These are phyloP conservation scores for Leptoclinus maculatus DNA, from an alignment of 2,797 vertebrate species.

Conservation along the genomic window DNA sequence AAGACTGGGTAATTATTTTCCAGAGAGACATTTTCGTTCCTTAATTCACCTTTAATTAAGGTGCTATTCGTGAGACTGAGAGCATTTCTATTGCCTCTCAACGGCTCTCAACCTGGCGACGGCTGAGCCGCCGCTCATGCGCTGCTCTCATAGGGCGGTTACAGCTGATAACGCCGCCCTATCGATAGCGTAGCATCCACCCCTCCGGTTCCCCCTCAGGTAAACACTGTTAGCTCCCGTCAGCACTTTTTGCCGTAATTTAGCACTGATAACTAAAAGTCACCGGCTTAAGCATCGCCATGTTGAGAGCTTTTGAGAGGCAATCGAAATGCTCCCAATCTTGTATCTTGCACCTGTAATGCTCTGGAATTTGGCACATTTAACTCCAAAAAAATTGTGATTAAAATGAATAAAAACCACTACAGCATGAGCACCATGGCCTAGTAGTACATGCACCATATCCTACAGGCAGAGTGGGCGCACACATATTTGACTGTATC, in stretches of 20 bases:
- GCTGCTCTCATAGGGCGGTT: too few relatives aligned
- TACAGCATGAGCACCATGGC: background rate
- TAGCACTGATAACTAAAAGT: background rate
- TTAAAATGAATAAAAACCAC: background rate
- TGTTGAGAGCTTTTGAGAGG: background rate
- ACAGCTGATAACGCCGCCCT: too few relatives aligned
- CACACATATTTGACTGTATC: constrained; percentile 27
- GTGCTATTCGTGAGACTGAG: background rate
- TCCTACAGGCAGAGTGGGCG: constrained; percentile 14
- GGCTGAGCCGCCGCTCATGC: too few relatives aligned
- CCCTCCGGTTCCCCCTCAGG: background rate
- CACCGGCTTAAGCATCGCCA: background rate
- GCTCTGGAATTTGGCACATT: background rate
- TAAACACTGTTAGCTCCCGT: background rate
- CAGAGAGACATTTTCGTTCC: constrained; percentile 1
- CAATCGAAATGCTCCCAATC: background rate
- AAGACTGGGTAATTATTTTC: constrained; percentile 19
- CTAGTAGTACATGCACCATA: background rate
- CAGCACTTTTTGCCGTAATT: background rate
- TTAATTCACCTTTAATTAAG: background rate
- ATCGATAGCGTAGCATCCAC: too few relatives aligned
- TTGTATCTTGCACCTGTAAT: background rate
- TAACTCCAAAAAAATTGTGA: background rate
- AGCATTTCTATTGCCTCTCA: background rate
- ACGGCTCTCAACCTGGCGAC: background rate